These are phyloP conservation scores for Drosophila albomicans DNA, from an alignment of 1,140 invertebrate genomes.

Conservation along the genomic window DNA sequence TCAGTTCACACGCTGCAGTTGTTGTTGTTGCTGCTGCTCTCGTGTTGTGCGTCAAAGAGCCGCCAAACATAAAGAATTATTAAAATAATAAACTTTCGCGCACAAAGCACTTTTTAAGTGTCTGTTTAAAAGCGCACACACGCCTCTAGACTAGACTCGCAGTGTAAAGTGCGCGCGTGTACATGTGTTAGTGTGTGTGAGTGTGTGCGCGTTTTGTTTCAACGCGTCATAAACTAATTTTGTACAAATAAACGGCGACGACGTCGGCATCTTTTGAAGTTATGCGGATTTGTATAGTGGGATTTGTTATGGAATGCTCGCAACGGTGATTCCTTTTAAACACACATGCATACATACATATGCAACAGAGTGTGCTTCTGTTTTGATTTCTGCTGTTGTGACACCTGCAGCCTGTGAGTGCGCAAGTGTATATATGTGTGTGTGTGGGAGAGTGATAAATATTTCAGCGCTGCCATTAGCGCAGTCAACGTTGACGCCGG, in stretches of 20 bases:
- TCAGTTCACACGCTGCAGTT: conserved; percentile 61
- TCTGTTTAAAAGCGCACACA: conserved; percentile 47
- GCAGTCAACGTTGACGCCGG: conserved; percentile 47
- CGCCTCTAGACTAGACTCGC: conserved; percentile 5
- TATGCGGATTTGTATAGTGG: conserved; percentile 52
- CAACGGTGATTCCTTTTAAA: conserved; percentile 47
- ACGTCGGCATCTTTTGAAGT: conserved; percentile 66
- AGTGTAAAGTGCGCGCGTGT: background rate
- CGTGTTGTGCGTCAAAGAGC: conserved; percentile 69
- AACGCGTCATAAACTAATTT: conserved; percentile 73
- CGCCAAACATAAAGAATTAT: conserved; percentile 65
- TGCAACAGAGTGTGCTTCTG: conserved; percentile 1
- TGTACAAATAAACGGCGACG: conserved; percentile 72
- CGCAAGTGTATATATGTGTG: conserved; percentile 14
- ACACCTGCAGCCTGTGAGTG: conserved; percentile 59
- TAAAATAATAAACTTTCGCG: conserved; percentile 72
- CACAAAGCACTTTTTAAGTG: conserved; percentile 73
- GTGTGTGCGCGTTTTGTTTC: conserved; percentile 41
- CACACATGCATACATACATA: background rate
- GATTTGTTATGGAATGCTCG: conserved; percentile 57
- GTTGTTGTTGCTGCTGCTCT: conserved; percentile 17
- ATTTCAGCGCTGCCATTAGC: conserved; percentile 55
- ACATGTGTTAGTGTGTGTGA: conserved; percentile 2
- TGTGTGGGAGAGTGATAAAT: conserved; percentile 39
- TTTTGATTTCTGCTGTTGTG: conserved; percentile 32